phyloP scores from a whole-genome alignment of 2,113 vertebrate species.

The Neotoma lepida region DNA sequence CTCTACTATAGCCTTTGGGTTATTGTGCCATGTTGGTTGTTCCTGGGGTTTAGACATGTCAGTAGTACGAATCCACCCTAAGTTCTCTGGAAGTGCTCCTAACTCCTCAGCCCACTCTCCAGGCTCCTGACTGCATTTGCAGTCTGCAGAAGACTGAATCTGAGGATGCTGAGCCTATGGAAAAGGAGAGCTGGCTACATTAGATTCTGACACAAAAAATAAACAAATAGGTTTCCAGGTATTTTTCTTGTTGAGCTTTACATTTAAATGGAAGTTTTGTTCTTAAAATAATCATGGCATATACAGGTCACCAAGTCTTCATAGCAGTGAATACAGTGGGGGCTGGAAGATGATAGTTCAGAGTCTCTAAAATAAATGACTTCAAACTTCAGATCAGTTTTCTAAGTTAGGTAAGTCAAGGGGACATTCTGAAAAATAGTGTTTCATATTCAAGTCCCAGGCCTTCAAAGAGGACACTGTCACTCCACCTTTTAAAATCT shows the following conservation, averaged over 20 bases:
- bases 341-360: not conserved
- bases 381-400: not conserved
- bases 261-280: not conserved
- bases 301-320: not conserved
- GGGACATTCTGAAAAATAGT: not conserved
- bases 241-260: not conserved
- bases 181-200: too few relatives aligned
- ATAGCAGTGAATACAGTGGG: not conserved
- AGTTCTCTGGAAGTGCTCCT: too few relatives aligned
- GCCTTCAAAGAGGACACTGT: not conserved
- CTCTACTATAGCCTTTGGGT: not conserved
- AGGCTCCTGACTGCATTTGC: not conserved
- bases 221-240: not conserved
- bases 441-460: not conserved
- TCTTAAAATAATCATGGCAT: not conserved
- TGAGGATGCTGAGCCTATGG: too few relatives aligned
- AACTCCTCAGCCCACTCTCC: not conserved
- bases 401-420: slow-evolving; percentile 9
- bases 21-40: not conserved
- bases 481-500: not conserved
- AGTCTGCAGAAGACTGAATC: not conserved
- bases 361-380: not conserved
- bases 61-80: not conserved
- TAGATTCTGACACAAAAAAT: not conserved
- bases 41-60: not conserved